Evolutionary conservation across 2,113 vertebrate genomes (phyloP).

Genomic region (Dicrurus megarhynchus): DNA sequence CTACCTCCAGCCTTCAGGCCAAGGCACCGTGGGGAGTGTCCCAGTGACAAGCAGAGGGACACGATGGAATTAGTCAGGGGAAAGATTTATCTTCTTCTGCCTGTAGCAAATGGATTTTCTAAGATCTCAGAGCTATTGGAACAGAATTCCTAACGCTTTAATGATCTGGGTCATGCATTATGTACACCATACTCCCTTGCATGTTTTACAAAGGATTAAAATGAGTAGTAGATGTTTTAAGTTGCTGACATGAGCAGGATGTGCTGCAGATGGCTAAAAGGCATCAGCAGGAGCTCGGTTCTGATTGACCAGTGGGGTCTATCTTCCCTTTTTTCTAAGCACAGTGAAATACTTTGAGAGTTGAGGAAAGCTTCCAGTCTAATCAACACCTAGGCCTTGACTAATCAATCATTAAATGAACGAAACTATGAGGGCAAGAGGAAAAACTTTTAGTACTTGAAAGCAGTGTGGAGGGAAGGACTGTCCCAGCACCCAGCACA

Average conservation of each 20-base stretch:
- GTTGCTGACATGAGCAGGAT: not conserved
- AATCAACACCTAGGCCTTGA: not conserved
- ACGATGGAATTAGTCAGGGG: not conserved
- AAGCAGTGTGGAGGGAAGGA: not conserved
- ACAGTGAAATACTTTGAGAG: not conserved
- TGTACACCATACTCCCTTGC: not conserved
- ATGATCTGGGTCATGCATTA: not conserved
- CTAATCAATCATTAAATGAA: not conserved
- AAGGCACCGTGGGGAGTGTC: not conserved
- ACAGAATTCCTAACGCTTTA: not conserved
- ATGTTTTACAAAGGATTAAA: not conserved
- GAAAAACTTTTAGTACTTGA: not conserved
- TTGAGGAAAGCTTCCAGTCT: not conserved
- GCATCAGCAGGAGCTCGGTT: not conserved
- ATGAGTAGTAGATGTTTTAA: not conserved
- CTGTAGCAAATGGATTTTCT: not conserved
- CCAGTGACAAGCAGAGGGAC: not conserved
- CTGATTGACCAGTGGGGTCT: not conserved
- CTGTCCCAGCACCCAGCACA: rapidly evolving
- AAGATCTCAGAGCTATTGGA: not conserved
- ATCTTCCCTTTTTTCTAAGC: not conserved
- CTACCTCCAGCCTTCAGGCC: not conserved
- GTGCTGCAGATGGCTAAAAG: not conserved
- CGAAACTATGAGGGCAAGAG: not conserved
- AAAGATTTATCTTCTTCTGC: not conserved